Conservation (phyloP, 2,797 vertebrate species). For the Periophthalmus magnuspinnatus region DNA sequence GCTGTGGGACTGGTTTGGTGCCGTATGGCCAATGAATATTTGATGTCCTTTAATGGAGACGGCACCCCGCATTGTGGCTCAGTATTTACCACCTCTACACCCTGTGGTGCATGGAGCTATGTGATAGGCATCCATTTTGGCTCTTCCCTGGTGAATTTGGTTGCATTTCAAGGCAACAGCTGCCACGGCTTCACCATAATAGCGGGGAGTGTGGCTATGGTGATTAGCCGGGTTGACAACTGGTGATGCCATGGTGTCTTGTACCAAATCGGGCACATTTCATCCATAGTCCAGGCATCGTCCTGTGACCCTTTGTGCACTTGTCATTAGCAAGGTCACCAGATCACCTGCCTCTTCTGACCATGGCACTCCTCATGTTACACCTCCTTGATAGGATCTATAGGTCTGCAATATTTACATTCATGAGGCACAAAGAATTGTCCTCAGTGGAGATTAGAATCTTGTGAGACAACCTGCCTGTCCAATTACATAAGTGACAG, state of each 20-base stretch:
- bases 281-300: slow-evolving; percentile 14
- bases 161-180: slow-evolving; percentile 50
- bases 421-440: slow-evolving; percentile 43
- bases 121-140: slow-evolving; percentile 40
- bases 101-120: slow-evolving; percentile 21
- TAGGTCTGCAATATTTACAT: slow-evolving; percentile 59
- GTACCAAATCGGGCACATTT: slow-evolving; percentile 16
- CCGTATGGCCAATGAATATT: slow-evolving; percentile 75
- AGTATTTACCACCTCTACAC: slow-evolving; percentile 32
- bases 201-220: slow-evolving; percentile 21
- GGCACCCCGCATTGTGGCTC: slow-evolving; percentile 31
- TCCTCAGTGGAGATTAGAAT: slow-evolving; percentile 64
- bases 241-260: slow-evolving; percentile 25
- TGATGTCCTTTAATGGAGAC: slow-evolving; percentile 72
- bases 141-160: slow-evolving; percentile 56
- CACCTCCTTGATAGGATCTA: slow-evolving; percentile 6
- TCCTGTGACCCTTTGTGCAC: slow-evolving; percentile 27
- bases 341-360: slow-evolving; percentile 38
- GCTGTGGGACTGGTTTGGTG: slow-evolving; percentile 42
- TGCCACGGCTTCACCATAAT: slow-evolving; percentile 55
- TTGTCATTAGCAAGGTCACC: slow-evolving; percentile 40
- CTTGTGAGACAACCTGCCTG: slow-evolving; percentile 47
- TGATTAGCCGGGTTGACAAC: slow-evolving; percentile 45
- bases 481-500: slow-evolving; percentile 69
- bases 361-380: slow-evolving; percentile 27